Base-by-base conservation (phyloP, 2,113 vertebrate species). In the Stegostoma tigrinum region DNA sequence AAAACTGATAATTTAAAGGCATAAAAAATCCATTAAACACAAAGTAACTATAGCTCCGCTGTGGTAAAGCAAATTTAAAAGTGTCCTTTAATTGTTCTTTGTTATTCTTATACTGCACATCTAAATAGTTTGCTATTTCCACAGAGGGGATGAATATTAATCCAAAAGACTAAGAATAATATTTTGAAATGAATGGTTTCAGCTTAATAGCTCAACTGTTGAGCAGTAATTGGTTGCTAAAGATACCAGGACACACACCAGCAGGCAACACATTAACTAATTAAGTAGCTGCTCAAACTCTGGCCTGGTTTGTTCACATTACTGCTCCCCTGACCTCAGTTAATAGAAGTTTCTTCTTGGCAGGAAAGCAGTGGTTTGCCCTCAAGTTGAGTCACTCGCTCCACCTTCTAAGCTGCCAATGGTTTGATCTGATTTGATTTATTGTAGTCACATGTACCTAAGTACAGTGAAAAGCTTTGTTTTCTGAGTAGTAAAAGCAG, bases 181-280 rank as follows among this genome's bases (percentile, higher is more conserved):
- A 72, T 95, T 48, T 95, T 52, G 68, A 95, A 95, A 95, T 70
- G 68, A 95, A 68, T 72, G 30, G 12, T 14, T 75, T 95, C 94
- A 95, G 94, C 68, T 19, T 95, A 95, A 95, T 95, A 68, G 45
- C 94, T 52, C 67, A 95, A 95, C 67, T 95, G 70, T 95, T 95
- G 70, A 52, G 67, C 72, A 95, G 94, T 45, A 95, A 95, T 75
- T 95, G 67, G 45, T 24, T 95, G 68, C 27, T 72, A 70, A 70
- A 95, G 94, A 95, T 52, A 72, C 38, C 66, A 72, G 48, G 94
- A 72, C 68, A 95, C 67, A 72, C 67, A 95, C 94, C 27, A 24
- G 42, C 67, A 67, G 42, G 68, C 68, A 95, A 45, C 94, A 45
- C 94, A 95, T 95, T 95, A 52, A 72, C 45, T 95, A 72, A 95